These are phyloP conservation scores for Antitype chi DNA, from an alignment of 2,888 invertebrate genomes.

Conservation along the genomic window DNA sequence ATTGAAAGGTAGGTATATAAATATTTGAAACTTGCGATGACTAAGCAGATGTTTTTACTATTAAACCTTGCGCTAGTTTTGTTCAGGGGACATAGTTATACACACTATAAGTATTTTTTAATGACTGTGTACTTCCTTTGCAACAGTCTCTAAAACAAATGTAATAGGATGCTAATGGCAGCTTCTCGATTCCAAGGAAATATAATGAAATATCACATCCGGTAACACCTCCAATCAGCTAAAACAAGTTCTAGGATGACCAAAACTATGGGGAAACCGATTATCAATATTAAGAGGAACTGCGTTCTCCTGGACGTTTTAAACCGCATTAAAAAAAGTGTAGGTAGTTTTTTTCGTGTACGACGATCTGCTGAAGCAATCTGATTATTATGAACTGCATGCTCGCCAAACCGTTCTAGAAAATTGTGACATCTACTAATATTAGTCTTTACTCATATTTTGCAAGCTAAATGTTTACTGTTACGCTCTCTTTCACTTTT, in stretches of 20 bases:
- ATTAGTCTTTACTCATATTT: constrained; percentile 25
- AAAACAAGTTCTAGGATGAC: neutral
- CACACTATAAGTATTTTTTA: constrained; percentile 27
- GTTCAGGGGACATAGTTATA: neutral
- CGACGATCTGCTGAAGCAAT: neutral
- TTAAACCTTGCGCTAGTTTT: constrained; percentile 25
- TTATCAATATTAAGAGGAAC: neutral
- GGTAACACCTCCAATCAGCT: neutral
- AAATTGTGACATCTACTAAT: constrained; percentile 24
- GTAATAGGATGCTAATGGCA: neutral
- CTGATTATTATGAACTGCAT: constrained; percentile 1
- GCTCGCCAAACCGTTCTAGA: constrained; percentile 18
- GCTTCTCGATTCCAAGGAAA: neutral
- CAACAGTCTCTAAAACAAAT: neutral
- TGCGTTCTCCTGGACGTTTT: too few species aligned
- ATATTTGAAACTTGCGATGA: neutral
- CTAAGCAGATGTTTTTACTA: neutral
- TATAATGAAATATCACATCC: too few species aligned
- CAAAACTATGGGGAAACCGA: neutral
- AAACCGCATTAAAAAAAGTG: neutral
- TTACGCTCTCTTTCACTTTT: constrained; percentile 39
- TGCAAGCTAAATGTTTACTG: constrained; percentile 35
- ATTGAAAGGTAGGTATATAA: neutral
- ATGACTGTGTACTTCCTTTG: constrained; percentile 1
- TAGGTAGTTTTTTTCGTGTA: too few species aligned